Evolutionary conservation across 2,888 invertebrate species (phyloP).

Genomic region (Unio delphinus): DNA sequence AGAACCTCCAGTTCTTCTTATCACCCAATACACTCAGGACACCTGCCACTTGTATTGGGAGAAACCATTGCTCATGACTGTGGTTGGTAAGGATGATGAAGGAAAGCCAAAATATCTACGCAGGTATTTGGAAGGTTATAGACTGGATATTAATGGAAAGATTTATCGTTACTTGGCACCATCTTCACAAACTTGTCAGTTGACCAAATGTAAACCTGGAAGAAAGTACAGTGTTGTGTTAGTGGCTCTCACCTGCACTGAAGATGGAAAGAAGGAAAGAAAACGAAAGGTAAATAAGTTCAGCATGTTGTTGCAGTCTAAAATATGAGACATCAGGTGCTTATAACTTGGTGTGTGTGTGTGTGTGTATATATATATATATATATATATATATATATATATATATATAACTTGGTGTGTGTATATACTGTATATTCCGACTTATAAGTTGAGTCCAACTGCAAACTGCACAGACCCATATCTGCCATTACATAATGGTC

Average conservation of each 20-base stretch:
- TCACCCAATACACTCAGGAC: slow-evolving; percentile 65
- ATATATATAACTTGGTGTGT: background rate
- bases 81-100: slow-evolving; percentile 63
- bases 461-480: too few species aligned
- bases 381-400: too few species aligned
- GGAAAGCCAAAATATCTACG: slow-evolving; percentile 63
- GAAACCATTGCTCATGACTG: slow-evolving; percentile 66
- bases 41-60: slow-evolving; percentile 70
- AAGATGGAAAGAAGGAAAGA: slow-evolving; percentile 63
- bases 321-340: background rate
- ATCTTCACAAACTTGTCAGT: slow-evolving; percentile 67
- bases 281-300: slow-evolving; percentile 47
- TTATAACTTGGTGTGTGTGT: background rate
- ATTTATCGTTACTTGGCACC: slow-evolving; percentile 67
- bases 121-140: slow-evolving; percentile 68
- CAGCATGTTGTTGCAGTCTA: background rate
- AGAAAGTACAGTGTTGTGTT: slow-evolving; percentile 67
- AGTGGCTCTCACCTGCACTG: slow-evolving; percentile 69
- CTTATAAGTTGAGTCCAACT: background rate
- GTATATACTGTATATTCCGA: background rate
- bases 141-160: slow-evolving; percentile 68
- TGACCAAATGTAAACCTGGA: slow-evolving; percentile 70
- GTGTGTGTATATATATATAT: background rate
- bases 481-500: too few species aligned
- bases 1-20: slow-evolving; percentile 62